Percentiles rank a stretch among this genome's conserved stretches.
Conservation (phyloP, 2,797 vertebrate species). For the Cephalopachus bancanus region DNA sequence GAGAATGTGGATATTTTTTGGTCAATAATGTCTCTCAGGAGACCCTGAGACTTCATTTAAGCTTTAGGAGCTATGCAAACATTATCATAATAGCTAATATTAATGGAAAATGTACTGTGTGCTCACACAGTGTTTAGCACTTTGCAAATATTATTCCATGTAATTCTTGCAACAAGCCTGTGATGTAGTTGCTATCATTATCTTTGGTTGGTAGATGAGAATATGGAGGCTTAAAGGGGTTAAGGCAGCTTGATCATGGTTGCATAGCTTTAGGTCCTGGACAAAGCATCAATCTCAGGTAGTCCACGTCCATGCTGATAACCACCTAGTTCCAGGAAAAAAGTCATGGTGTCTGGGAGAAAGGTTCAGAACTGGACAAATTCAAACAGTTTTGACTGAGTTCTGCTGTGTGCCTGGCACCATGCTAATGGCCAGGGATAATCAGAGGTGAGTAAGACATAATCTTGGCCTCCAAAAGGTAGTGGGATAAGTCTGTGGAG, state of each 20-base stretch:
- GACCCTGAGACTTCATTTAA: slow-evolving; percentile 2
- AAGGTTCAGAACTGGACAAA: background rate
- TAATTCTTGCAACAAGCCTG: background rate
- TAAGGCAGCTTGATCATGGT: background rate
- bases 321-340: background rate
- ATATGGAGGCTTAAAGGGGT: background rate
- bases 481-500: background rate
- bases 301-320: background rate
- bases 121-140: background rate
- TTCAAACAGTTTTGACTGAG: background rate
- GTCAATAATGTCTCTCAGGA: background rate
- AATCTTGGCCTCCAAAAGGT: background rate
- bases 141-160: background rate
- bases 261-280: background rate
- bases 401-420: background rate
- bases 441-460: background rate
- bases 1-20: background rate
- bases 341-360: background rate
- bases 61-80: slow-evolving; percentile 44
- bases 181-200: background rate
- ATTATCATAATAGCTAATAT: background rate
- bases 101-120: slow-evolving; percentile 24
- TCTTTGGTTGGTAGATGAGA: background rate
- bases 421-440: background rate
- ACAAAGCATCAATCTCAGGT: background rate